Evolutionary conservation across 2,888 invertebrate species (phyloP).

Genomic region (Itoplectis maculator): DNA sequence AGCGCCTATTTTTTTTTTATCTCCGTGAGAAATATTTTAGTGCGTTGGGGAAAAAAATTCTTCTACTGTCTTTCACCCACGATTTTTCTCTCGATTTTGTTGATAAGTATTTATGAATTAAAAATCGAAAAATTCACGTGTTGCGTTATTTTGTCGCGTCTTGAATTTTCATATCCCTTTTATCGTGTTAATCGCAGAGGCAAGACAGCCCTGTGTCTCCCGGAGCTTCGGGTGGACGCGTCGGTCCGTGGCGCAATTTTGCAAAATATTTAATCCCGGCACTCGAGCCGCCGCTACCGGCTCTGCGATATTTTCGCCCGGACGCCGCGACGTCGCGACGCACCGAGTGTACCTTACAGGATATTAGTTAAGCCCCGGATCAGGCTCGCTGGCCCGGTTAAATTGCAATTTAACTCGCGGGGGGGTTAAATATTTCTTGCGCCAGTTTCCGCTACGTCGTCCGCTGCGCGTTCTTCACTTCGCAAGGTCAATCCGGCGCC

Average conservation of each 20-base stretch:
- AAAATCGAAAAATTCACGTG: too few relatives aligned
- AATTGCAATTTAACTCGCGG: slow-evolving; percentile 58
- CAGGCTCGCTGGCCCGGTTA: slow-evolving; percentile 51
- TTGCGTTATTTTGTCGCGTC: not conserved
- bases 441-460: slow-evolving; percentile 15
- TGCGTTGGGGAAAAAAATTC: not conserved
- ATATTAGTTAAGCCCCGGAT: slow-evolving; percentile 56
- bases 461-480: not conserved
- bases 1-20: not conserved
- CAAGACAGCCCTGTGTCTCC: slow-evolving; percentile 9
- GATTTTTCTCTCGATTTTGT: not conserved
- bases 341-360: slow-evolving; percentile 14
- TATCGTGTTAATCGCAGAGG: not conserved
- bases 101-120: too few relatives aligned
- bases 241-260: slow-evolving; percentile 13
- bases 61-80: not conserved
- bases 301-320: slow-evolving; percentile 2
- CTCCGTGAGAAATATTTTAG: not conserved
- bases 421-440: slow-evolving; percentile 45
- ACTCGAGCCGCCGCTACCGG: slow-evolving; percentile 13
- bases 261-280: slow-evolving; percentile 24
- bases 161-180: not conserved
- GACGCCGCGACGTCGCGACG: not conserved
- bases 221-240: slow-evolving; percentile 12
- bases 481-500: not conserved